These are phyloP conservation scores for Phenacoccus solenopsis DNA, from an alignment of 1,140 invertebrate species.

Conservation along the genomic window DNA sequence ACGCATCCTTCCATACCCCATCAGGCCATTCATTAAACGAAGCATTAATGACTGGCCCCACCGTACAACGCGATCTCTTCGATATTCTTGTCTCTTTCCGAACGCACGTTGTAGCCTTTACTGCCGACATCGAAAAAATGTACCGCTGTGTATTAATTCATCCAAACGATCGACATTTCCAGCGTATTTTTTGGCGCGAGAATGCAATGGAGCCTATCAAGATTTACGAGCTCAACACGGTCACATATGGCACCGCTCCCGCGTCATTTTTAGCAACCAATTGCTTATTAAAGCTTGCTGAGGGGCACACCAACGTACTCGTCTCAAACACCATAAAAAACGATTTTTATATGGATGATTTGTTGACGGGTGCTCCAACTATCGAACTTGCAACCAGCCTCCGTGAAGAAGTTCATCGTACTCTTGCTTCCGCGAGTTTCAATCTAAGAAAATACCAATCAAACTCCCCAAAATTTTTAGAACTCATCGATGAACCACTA, in stretches of 20 bases:
- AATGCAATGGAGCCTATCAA: too few relatives aligned
- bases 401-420: too few relatives aligned
- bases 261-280: constrained; percentile 32
- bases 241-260: constrained; percentile 32
- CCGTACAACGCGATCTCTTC: constrained; percentile 23
- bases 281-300: constrained; percentile 29
- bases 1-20: constrained; percentile 31
- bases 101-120: constrained; percentile 27
- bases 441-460: neutral
- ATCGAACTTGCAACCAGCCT: too few relatives aligned
- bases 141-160: constrained; percentile 30
- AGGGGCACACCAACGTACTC: constrained; percentile 26
- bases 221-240: constrained; percentile 30
- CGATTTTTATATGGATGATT: constrained; percentile 34
- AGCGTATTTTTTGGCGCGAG: constrained; percentile 28
- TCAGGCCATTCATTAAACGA: constrained; percentile 31
- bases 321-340: constrained; percentile 25
- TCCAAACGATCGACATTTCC: constrained; percentile 12
- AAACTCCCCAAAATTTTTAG: neutral
- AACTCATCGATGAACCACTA: neutral
- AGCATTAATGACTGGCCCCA: constrained; percentile 23
- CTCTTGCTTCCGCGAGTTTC: constrained; percentile 29
- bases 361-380: neutral
- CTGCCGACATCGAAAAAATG: constrained; percentile 34
- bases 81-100: constrained; percentile 30